Conservation (phyloP, 92 coral and sea anemone species). For the Pocillopora grandis region DNA sequence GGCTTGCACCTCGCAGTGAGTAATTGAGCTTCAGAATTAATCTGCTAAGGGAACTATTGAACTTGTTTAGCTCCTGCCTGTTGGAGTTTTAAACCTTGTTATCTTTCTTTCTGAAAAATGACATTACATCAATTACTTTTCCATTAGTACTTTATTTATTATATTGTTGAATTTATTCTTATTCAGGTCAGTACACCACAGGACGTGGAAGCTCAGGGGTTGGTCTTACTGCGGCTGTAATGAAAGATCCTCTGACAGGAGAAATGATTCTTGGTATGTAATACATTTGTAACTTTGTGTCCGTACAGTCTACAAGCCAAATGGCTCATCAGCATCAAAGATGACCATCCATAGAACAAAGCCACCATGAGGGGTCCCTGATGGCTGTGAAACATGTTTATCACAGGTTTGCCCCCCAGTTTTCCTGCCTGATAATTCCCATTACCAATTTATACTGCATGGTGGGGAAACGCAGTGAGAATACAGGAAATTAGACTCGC, state of each 20-base stretch:
- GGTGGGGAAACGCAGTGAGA: too few relatives aligned
- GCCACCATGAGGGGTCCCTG: not conserved
- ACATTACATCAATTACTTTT: too few relatives aligned
- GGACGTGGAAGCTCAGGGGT: conserved; percentile 99
- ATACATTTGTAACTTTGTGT: not conserved
- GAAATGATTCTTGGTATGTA: conserved; percentile 93
- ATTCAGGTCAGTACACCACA: conserved; percentile 95
- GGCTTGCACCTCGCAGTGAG: conserved; percentile 97
- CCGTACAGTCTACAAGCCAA: not conserved
- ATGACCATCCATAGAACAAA: too few relatives aligned
- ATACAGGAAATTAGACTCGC: too few relatives aligned
- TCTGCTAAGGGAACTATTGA: not conserved
- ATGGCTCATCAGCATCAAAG: too few relatives aligned
- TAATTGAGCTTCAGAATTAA: not conserved
- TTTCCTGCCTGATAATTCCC: too few relatives aligned
- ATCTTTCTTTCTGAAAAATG: not conserved
- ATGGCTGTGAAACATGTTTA: conserved; percentile 14
- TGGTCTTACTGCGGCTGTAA: conserved; percentile 98
- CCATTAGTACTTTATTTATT: too few relatives aligned
- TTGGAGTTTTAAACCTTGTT: not conserved
- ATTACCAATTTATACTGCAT: too few relatives aligned
- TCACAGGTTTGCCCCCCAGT: too few relatives aligned
- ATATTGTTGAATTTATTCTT: not conserved
- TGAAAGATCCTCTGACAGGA: conserved; percentile 94
- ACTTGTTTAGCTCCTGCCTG: too few relatives aligned